These are phyloP conservation scores for Mercenaria mercenaria DNA, from an alignment of 1,140 invertebrate genomes.

Conservation along the genomic window DNA sequence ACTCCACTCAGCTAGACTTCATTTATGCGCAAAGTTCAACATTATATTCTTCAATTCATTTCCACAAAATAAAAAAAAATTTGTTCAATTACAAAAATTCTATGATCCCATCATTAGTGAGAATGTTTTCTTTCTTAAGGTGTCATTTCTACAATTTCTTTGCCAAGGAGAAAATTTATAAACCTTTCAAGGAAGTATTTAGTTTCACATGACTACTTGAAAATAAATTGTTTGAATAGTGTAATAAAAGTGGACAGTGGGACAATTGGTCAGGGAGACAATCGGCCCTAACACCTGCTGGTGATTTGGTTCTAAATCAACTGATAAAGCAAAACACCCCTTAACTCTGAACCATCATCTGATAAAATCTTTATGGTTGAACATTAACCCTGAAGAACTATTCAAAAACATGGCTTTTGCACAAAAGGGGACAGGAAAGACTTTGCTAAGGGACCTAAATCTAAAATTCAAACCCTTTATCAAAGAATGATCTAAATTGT, in stretches of 20 bases:
- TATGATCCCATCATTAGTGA: background rate
- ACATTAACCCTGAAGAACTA: background rate
- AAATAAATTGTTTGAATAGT: slow-evolving; percentile 33
- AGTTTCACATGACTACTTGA: slow-evolving; percentile 28
- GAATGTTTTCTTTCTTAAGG: background rate
- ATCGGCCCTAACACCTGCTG: slow-evolving; percentile 12
- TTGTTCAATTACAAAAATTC: too few species aligned
- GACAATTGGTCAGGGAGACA: background rate
- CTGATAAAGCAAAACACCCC: background rate
- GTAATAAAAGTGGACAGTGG: background rate
- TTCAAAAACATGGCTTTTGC: background rate
- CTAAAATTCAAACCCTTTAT: background rate
- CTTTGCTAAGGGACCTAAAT: background rate
- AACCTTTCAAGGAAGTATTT: slow-evolving; percentile 28
- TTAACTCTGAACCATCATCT: background rate
- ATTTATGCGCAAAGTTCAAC: too few species aligned
- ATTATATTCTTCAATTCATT: too few species aligned
- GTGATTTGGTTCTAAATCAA: background rate
- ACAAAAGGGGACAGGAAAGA: slow-evolving; percentile 45
- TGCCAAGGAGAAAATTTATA: background rate
- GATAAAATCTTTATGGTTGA: slow-evolving; percentile 36
- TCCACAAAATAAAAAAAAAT: too few species aligned
- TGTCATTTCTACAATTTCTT: background rate
- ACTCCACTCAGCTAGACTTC: too few species aligned
- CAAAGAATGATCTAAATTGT: slow-evolving; percentile 13